A percentile compares a stretch with the other conserved stretches of the same genome.
These are phyloP conservation scores for Alloscopus bannaensis DNA, from an alignment of 2,888 invertebrate genomes.

Conservation along the genomic window DNA sequence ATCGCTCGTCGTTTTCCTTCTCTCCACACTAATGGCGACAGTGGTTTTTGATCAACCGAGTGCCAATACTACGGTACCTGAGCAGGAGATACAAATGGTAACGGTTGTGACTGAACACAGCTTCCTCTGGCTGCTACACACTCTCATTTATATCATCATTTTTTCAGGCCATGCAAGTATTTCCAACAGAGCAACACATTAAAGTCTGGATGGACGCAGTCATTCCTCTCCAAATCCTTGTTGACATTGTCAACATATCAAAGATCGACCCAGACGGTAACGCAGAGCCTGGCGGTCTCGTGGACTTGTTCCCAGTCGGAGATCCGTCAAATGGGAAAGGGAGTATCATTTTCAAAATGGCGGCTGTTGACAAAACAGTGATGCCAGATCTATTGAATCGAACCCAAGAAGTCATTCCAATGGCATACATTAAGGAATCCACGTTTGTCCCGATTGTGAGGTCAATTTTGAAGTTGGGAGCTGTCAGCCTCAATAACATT, in stretches of 20 bases:
- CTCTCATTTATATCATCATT: too few relatives aligned
- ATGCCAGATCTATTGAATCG: conserved; percentile 64
- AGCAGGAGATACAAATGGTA: conserved; percentile 66
- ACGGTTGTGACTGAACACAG: neutral
- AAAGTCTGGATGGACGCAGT: conserved; percentile 64
- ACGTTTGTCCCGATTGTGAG: conserved; percentile 51
- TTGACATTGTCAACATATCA: conserved; percentile 60
- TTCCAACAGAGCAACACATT: conserved; percentile 62
- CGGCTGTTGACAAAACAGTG: conserved; percentile 24
- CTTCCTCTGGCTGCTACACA: neutral
- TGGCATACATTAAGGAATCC: conserved; percentile 59
- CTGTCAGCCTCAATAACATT: conserved; percentile 52
- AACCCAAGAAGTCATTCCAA: conserved; percentile 52
- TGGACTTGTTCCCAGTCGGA: conserved; percentile 66
- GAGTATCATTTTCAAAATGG: conserved; percentile 50
- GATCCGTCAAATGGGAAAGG: conserved; percentile 58
- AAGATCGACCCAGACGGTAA: conserved; percentile 56
- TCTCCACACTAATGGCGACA: conserved; percentile 61
- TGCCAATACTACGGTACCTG: conserved; percentile 51
- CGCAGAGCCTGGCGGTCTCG: conserved; percentile 58
- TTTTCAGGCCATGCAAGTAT: conserved; percentile 57
- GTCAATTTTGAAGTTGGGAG: conserved; percentile 57
- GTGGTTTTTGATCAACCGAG: conserved; percentile 62
- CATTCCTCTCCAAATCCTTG: conserved; percentile 47
- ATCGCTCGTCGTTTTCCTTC: conserved; percentile 39